phyloP scores from a whole-genome alignment of 1,140 invertebrate species.

The Potamilus streckersoni region DNA sequence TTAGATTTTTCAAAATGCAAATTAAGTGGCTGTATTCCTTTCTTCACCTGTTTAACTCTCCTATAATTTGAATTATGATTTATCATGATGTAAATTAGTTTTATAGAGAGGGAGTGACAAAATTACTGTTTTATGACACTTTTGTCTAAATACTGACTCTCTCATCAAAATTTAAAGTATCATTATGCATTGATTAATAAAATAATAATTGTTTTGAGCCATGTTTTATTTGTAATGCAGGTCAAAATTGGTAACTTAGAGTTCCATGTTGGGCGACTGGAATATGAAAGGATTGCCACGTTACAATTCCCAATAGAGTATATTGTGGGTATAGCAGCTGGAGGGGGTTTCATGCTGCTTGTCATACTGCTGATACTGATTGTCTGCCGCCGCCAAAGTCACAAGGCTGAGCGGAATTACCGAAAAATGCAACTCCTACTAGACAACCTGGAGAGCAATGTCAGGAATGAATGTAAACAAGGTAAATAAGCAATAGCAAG shows the following conservation, averaged over 20 bases:
- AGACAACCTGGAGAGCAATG: slow-evolving; percentile 98
- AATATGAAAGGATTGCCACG: slow-evolving; percentile 87
- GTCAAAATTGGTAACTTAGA: slow-evolving; percentile 86
- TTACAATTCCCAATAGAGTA: slow-evolving; percentile 79
- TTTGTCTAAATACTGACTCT: not conserved
- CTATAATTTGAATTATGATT: no score
- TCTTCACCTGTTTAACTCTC: no score
- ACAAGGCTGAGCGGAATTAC: slow-evolving; percentile 94
- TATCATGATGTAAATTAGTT: no score
- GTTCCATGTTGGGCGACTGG: slow-evolving; percentile 86
- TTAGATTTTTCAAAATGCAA: no score
- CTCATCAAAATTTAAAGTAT: not conserved
- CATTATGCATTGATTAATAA: not conserved
- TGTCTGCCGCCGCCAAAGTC: slow-evolving; percentile 88
- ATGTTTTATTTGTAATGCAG: slow-evolving; percentile 38
- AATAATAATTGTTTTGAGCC: not conserved
- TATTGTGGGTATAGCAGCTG: slow-evolving; percentile 66
- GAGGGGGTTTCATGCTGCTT: slow-evolving; percentile 84
- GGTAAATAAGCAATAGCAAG: slow-evolving; percentile 66
- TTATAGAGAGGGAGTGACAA: not conserved
- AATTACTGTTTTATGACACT: not conserved
- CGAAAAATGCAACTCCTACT: slow-evolving; percentile 99
- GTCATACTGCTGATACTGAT: slow-evolving; percentile 87
- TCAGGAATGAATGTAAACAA: slow-evolving; percentile 97
- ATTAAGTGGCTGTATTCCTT: no score